Base-by-base conservation (phyloP, 2,888 invertebrate species). In the Agrotis ipsilon region DNA sequence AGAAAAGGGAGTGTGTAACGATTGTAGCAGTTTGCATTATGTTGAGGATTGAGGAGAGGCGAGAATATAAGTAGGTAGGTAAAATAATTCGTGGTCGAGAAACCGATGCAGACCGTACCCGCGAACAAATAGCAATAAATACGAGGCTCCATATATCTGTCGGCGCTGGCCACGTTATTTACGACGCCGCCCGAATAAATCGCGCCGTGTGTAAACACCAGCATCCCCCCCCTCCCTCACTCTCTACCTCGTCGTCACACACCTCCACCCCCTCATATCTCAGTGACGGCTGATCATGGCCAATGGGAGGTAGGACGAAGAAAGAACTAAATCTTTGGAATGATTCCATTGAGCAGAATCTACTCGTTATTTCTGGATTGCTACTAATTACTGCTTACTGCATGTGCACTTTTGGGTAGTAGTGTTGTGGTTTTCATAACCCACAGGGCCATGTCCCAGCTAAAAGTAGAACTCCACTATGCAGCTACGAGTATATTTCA, bases 81-180 rank as follows among this genome's bases (percentile, higher is more conserved):
- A 11, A 1, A 46, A 32, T 39, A 52, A 51, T 51, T 39, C 19
- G 14, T 18, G 9, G 27, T 55, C 45, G 54, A 21, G 39, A 39
- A 39, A 11, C 90, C 84, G 73, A 83, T 90, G 89, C 91, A 86
- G 75, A 83, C 92, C 67, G 88, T 92, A 91, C 89, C 46, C n/a
- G 66, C 85, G 88, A 92, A 92, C 92, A 93, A 92, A 92, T 84
- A 90, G 90, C 86, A 87, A 94, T 95, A 94, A 95, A 95, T 94
- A 92, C 86, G 83, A 78, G 86, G 88, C 88, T 88, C 92, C 94
- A 94, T 95, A 95, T 94, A 94, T 94, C 94, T 94, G 95, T 94
- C 94, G 87, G 88, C 94, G 92, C 86, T 83, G 87, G 89, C 86
- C 73, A 69, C 72, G 88, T 93, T 92, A 94, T 95, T 94, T 94